Evolutionary conservation across 2,797 vertebrate genomes (phyloP), one percentile per base, ranked within the genome.

Genomic region (Cossypha caffra): DNA sequence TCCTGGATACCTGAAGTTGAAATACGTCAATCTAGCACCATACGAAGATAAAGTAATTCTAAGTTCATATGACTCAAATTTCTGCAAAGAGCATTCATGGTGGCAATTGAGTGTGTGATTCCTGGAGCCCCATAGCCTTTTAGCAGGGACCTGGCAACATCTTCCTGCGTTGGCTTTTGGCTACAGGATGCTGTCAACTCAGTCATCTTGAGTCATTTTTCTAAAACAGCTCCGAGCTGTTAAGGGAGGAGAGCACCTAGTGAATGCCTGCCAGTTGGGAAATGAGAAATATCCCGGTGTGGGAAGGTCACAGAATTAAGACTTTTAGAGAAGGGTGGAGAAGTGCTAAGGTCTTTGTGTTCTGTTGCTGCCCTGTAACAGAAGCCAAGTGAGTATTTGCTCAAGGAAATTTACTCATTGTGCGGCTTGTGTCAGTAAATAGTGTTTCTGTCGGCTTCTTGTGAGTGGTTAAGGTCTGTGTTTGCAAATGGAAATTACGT

Each of bases 141-240:
- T 1, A 10, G 16, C 31, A 71, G 75, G 38, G 57, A 74, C 47
- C 81, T 94, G 91, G n/a, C 80, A 91, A 17, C 40, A 64, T 74
- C 87, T 68, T 72, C 9, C 25, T 83, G 23, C 9, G 2, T 85
- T 92, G 88, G 81, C 61, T 92, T 96, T 82, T 85, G 84, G 64
- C 86, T 86, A 11, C 25, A 0, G 51, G 43, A 20, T 74, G 62
- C 75, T 91, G 57, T 82, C 48, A 82, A n/a, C 23, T 85, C 68
- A 35, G 57, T 92, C 26, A 7, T 92, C 78, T 74, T 86, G 87
- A 94, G 47, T 95, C 75, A 90, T 94, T 95, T 85, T 63, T 89
- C 92, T 95, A 80, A 91, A 95, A 91, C 80, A 80, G 28, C 61
- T 93, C 81, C 42, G 8, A 3, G 50, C 81, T 94, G 61, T 86